Evolutionary conservation across 1,140 invertebrate species (phyloP).

Genomic region (Scaptomyza pallida): DNA sequence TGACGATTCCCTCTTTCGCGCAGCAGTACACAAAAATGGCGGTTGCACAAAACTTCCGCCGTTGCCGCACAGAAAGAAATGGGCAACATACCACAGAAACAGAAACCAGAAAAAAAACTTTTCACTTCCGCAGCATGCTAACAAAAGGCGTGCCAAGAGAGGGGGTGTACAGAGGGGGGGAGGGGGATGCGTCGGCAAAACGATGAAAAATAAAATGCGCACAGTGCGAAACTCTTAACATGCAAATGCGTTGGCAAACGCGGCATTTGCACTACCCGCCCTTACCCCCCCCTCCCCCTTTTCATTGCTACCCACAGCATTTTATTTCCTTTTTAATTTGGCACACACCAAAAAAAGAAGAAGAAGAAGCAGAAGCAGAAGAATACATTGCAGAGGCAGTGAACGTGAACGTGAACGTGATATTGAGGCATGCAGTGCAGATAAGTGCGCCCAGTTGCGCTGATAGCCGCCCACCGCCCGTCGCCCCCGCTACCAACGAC

Average conservation of each 20-base stretch:
- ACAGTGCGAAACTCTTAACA: constrained; percentile 80
- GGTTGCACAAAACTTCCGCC: constrained; percentile 70
- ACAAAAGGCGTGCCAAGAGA: constrained; percentile 25
- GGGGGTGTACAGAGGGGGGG: not conserved
- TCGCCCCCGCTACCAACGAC: too few species aligned
- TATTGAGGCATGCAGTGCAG: constrained; percentile 70
- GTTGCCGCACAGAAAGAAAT: constrained; percentile 36
- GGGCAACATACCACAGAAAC: constrained; percentile 25
- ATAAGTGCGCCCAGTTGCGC: constrained; percentile 71
- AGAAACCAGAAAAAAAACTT: constrained; percentile 8
- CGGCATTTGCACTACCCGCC: not conserved
- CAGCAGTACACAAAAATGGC: constrained; percentile 61
- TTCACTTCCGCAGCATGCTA: constrained; percentile 60
- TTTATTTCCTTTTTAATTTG: constrained; percentile 80
- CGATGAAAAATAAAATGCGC: constrained; percentile 56
- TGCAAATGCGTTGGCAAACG: constrained; percentile 68
- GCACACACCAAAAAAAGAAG: constrained; percentile 33
- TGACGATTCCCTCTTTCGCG: constrained; percentile 13
- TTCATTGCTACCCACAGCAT: constrained; percentile 11
- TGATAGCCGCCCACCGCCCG: too few species aligned
- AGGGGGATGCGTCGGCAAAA: not conserved
- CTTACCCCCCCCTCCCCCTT: too few species aligned
- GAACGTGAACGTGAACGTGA: constrained; percentile 59
- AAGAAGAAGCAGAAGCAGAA: constrained; percentile 1
- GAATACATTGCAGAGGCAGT: constrained; percentile 1